A percentile compares a stretch with the other conserved stretches of the same genome.
Conservation (phyloP, 2,797 vertebrate species). For the Neoniphon sammara region DNA sequence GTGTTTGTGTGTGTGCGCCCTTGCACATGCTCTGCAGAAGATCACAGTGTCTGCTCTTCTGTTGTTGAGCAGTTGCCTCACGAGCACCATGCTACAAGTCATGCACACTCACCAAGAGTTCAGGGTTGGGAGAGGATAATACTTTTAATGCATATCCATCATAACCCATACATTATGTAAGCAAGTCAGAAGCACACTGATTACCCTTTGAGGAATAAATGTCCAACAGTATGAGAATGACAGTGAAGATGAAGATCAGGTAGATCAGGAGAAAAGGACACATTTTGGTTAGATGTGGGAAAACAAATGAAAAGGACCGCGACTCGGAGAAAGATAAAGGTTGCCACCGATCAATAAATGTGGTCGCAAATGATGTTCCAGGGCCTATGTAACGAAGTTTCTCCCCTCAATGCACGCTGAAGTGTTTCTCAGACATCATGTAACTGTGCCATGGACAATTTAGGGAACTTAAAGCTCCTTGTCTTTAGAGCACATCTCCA, state of each 20-base stretch:
- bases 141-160: conserved; percentile 35
- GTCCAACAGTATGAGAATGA: conserved; percentile 24
- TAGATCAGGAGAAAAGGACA: conserved; percentile 1
- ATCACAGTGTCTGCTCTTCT: conserved; percentile 30
- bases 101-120: conserved; percentile 49
- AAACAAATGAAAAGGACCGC: conserved; percentile 30
- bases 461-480: background rate
- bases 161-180: conserved; percentile 26
- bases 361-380: conserved; percentile 4
- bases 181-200: conserved; percentile 57
- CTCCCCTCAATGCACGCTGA: conserved; percentile 65
- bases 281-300: conserved; percentile 14
- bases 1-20: conserved; percentile 28
- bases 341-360: conserved; percentile 17
- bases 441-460: conserved; percentile 26
- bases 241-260: conserved; percentile 10
- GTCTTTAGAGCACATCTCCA: conserved; percentile 8
- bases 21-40: conserved; percentile 55
- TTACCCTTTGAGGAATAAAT: conserved; percentile 49
- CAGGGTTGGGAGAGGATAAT: conserved; percentile 55
- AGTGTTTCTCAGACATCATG: conserved; percentile 25
- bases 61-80: conserved; percentile 49
- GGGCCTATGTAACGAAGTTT: conserved; percentile 34
- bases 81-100: conserved; percentile 42
- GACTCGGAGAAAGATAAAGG: conserved; percentile 17